Conservation (phyloP, 2,797 vertebrate genomes). For the Potorous gilbertii region DNA sequence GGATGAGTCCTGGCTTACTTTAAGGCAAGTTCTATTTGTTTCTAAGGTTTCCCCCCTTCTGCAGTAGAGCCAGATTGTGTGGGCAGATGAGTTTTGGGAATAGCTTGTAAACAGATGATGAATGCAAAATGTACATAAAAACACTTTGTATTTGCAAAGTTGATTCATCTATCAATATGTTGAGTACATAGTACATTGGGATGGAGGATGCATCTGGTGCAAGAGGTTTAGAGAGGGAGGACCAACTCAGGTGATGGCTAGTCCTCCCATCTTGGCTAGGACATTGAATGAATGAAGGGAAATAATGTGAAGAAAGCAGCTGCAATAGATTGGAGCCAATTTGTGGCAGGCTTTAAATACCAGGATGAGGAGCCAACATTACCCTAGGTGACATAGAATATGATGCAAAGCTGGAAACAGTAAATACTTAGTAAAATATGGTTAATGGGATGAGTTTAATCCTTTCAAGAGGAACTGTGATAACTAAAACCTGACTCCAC, state of each 20-base stretch:
- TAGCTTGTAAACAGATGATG: neutral
- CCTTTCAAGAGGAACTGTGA: neutral
- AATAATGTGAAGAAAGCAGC: neutral
- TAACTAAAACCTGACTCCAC: neutral
- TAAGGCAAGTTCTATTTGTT: slow-evolving; percentile 73
- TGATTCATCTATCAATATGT: neutral
- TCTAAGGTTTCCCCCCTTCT: neutral
- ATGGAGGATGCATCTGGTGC: neutral
- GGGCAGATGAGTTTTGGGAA: neutral
- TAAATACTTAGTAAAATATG: neutral
- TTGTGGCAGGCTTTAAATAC: neutral
- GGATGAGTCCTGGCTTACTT: slow-evolving; percentile 81
- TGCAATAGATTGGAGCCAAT: neutral
- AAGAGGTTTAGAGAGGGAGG: neutral
- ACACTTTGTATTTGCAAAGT: neutral
- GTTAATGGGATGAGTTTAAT: neutral
- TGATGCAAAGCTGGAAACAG: neutral
- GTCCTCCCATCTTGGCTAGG: neutral
- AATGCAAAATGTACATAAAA: neutral
- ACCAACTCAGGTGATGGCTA: neutral
- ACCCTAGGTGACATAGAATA: neutral
- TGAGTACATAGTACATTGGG: neutral
- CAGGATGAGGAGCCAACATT: neutral
- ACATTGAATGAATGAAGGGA: neutral
- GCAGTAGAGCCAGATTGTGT: neutral